A percentile compares a stretch with the other conserved stretches of the same genome.
Evolutionary conservation across 2,797 vertebrate genomes (phyloP).

Genomic region (Caiman crocodilus): DNA sequence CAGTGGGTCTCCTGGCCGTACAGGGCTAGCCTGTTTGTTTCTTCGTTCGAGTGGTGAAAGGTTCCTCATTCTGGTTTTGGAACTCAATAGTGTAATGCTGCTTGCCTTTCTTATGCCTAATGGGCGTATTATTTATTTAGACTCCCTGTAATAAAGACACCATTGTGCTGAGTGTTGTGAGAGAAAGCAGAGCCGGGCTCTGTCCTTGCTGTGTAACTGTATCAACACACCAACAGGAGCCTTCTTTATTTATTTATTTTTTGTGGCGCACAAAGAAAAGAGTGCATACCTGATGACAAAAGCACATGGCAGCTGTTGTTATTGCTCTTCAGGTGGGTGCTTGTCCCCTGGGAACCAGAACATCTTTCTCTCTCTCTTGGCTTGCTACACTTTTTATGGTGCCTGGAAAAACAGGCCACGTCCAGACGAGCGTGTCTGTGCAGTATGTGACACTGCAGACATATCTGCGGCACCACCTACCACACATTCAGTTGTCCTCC

Average conservation of each 20-base stretch:
- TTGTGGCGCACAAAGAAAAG: background rate
- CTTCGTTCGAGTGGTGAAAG: background rate
- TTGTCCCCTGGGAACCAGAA: accelerated
- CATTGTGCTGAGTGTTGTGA: slow-evolving; percentile 61
- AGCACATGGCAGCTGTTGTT: slow-evolving; percentile 8
- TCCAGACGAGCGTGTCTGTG: too few relatives aligned
- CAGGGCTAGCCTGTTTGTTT: background rate
- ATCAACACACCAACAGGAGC: slow-evolving; percentile 65
- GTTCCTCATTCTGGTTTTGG: background rate
- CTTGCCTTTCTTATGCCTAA: background rate
- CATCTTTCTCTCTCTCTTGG: background rate
- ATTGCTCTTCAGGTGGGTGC: background rate
- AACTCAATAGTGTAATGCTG: background rate
- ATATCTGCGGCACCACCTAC: too few relatives aligned
- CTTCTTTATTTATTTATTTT: slow-evolving; percentile 16
- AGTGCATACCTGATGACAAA: background rate
- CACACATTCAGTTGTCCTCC: too few relatives aligned
- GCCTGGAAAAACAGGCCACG: background rate
- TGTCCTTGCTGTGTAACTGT: slow-evolving; percentile 77
- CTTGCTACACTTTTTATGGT: accelerated
- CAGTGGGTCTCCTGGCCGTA: accelerated
- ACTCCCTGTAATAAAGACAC: slow-evolving; percentile 77
- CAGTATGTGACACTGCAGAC: too few relatives aligned
- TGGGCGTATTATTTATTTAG: slow-evolving; percentile 83
- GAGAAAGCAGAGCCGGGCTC: slow-evolving; percentile 80